Evolutionary conservation across 2,888 invertebrate species (phyloP), one percentile per base, ranked within the genome.

Genomic region (Brachypalpus laphriformis): DNA sequence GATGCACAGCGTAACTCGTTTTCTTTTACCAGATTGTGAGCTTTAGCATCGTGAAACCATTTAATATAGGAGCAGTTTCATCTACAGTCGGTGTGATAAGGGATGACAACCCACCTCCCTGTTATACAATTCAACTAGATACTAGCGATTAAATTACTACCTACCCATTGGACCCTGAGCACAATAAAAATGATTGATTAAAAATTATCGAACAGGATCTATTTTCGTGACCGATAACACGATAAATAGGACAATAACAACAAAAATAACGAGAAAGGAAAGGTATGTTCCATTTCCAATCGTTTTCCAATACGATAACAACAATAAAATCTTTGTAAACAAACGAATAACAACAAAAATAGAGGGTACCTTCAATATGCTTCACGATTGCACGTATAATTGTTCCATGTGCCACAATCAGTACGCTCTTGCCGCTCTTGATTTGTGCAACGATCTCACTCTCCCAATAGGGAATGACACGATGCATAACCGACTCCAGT

Each of bases 391-490:
- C 97, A 89, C 97, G 93, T 42, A 97, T 94, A 89, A 97, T 96
- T 91, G 97, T 97, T 56, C 97, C 97, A 89, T 97, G 97, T 22
- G 97, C 96, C 31, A 96, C 97, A 89, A 97, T 95, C 61, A 97
- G 93, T 66, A 97, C 94, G 28, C 92, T 94, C 90, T 96, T 96
- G 63, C 97, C 97, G 81, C 93, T 95, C 89, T 95, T 95, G 78
- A 97, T 94, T 82, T 88, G 86, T 1, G 83, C 75, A 89, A 97
- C 94, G 92, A 99, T 95, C 49, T 95, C 94, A 89, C 96, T 93
- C 90, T 97, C 96, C 96, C 98, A 98, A 90, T 96, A 97, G 0
- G 98, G 98, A 87, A 96, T 92, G 2, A 97, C 96, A 57, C 97
- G 94, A 82, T 95, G 94, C 91, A 97, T 96, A 1, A 97, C 96